Conservation (phyloP, 2,797 vertebrate genomes). For the Periophthalmus magnuspinnatus region DNA sequence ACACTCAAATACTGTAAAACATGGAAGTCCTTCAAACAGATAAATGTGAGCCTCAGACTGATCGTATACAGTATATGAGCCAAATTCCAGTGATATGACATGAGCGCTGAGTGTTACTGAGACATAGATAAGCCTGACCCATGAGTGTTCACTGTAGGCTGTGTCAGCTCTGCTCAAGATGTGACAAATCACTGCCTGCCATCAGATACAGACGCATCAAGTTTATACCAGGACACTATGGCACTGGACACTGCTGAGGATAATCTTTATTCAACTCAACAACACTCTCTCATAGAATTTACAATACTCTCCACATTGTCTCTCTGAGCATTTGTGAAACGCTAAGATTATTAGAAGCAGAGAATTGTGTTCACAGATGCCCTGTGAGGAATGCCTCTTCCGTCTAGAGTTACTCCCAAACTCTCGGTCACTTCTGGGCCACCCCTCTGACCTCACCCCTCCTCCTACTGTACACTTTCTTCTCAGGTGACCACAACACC, state of each 20-base stretch:
- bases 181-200: constrained; percentile 59
- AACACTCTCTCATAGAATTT: background rate
- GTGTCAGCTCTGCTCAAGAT: constrained; percentile 60
- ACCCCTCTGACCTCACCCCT: constrained; percentile 48
- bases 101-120: constrained; percentile 36
- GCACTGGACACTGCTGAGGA: constrained; percentile 17
- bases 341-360: constrained; percentile 69
- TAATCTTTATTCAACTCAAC: background rate
- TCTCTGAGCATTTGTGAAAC: constrained; percentile 51
- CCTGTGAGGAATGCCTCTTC: constrained; percentile 75
- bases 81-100: constrained; percentile 63
- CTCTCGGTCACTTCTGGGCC: constrained; percentile 51
- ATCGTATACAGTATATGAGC: constrained; percentile 20
- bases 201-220: constrained; percentile 48
- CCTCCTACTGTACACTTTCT: constrained; percentile 39
- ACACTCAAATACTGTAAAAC: background rate
- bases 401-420: constrained; percentile 74
- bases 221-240: constrained; percentile 36
- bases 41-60: constrained; percentile 13
- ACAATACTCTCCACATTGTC: background rate
- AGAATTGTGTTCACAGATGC: constrained; percentile 80
- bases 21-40: constrained; percentile 9
- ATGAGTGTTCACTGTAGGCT: constrained; percentile 48
- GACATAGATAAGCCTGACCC: constrained; percentile 45
- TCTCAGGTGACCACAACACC: constrained; percentile 30